Percentiles rank a stretch among this genome's conserved stretches.
Evolutionary conservation across 1,140 invertebrate genomes (phyloP).

Genomic region (Aporrectodea caliginosa): DNA sequence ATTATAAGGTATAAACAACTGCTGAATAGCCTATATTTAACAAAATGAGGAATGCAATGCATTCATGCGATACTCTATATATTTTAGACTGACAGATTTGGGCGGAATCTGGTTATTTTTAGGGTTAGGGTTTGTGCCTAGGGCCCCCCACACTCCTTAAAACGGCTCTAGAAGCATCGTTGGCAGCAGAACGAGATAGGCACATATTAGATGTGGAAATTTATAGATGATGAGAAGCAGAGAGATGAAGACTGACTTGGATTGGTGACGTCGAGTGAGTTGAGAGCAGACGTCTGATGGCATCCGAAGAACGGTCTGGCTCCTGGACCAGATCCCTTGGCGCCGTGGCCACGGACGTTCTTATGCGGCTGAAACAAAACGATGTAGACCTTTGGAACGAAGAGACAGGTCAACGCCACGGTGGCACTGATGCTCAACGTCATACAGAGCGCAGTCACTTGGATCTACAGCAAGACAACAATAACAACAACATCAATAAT

Average conservation of each 20-base stretch:
- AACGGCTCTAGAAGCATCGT: too few relatives aligned
- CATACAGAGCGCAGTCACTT: conserved; percentile 73
- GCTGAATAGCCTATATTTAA: too few relatives aligned
- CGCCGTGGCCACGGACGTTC: conserved; percentile 62
- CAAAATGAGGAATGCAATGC: too few relatives aligned
- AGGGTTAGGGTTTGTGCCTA: too few relatives aligned
- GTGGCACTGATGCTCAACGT: conserved; percentile 74
- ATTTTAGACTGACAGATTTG: too few relatives aligned
- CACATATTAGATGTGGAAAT: too few relatives aligned
- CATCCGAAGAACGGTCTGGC: conserved; percentile 11
- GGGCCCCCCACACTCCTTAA: too few relatives aligned
- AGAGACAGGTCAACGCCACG: conserved; percentile 71
- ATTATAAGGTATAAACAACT: too few relatives aligned
- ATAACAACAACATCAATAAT: not conserved
- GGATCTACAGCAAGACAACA: conserved; percentile 61
- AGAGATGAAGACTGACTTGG: not conserved
- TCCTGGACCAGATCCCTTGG: conserved; percentile 9
- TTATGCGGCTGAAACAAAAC: conserved; percentile 74
- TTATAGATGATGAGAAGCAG: too few relatives aligned
- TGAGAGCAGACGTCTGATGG: not conserved
- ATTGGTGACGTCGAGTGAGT: conserved; percentile 16
- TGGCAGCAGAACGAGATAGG: too few relatives aligned
- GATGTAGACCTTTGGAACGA: conserved; percentile 74
- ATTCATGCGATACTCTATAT: too few relatives aligned
- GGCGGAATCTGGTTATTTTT: too few relatives aligned